Conservation (phyloP, 2,888 invertebrate species). For the Microctonus aethiopoides region DNA sequence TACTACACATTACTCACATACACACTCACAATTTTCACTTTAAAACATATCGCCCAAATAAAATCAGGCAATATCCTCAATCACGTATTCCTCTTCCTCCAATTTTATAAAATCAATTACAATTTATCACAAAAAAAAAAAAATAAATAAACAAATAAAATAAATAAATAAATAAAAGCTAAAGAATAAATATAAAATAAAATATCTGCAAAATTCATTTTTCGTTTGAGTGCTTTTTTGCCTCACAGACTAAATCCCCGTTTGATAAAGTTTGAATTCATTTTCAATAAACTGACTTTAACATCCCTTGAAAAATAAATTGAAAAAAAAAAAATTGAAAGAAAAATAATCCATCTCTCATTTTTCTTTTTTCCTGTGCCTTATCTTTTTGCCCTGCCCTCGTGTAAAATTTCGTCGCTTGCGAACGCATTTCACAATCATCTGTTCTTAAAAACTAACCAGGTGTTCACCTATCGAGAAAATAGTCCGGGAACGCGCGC, state of each 20-base stretch:
- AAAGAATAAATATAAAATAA: no score
- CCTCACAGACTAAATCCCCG: neutral
- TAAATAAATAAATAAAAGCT: no score
- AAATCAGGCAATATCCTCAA: neutral
- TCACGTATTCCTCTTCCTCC: neutral
- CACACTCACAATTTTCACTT: neutral
- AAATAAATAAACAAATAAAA: neutral
- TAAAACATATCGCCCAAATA: neutral
- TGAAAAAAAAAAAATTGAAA: neutral
- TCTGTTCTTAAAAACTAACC: neutral
- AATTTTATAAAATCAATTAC: neutral
- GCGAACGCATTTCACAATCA: neutral
- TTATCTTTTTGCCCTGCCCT: no score
- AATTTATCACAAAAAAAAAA: neutral
- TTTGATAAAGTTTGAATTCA: conserved; percentile 11
- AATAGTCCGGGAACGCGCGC: conserved; percentile 36
- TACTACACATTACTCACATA: neutral
- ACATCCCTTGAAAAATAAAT: neutral
- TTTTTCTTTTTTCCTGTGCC: no score
- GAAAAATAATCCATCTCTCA: no score
- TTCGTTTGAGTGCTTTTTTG: conserved; percentile 12
- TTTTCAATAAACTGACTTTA: neutral
- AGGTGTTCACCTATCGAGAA: conserved; percentile 19
- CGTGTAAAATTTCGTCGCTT: neutral
- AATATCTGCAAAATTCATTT: neutral